Base-by-base conservation (phyloP, 2,113 vertebrate species). In the Trogon surrucura region DNA sequence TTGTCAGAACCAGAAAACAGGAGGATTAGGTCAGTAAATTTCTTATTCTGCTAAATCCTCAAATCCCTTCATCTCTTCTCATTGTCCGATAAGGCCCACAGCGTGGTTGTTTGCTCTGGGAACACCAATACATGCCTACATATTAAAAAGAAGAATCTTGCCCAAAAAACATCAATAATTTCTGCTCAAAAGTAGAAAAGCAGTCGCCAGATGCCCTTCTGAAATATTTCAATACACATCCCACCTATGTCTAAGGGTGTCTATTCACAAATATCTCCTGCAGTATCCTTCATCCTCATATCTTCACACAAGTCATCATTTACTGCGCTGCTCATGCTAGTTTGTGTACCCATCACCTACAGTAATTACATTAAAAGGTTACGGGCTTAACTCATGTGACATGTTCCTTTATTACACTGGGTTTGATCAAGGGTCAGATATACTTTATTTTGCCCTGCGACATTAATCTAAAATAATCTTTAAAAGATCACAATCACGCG, bases 31-130 rank as follows among this genome's bases (percentile, higher is more conserved):
- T 53, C 82, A 67, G 88, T 44, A 90, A 60, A 86, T 64, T 84
- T 91, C 83, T 83, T 75, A 56, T 50, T 95, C 92, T 71, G 75
- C 36, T 80, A 90, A 95, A 95, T 62, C 85, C 82, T 73, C 88
- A 95, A 93, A 95, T 95, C 82, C 61, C 78, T 93, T 91, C 95
- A 92, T 92, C 83, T 93, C 72, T 71, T 78, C 38, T 90, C 73
- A 17, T 66, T 78, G 85, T 21, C 64, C 83, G 80, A 74, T 48
- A 95, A 89, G 64, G 75, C 70, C 67, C 62, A 62, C 62, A 77
- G 87, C n/a, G 81, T 78, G 62, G 53, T 27, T 9, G 38, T 50
- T 80, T 61, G 62, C 51, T 62, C 71, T 67, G 60, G 32, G 47
- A 83, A 57, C 41, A 50, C 47, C 47, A 70, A 21, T 18, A 45